Percentiles rank a stretch among this genome's conserved stretches.
Conservation (phyloP, 2,113 vertebrate species). For the Aphelocoma coerulescens region DNA sequence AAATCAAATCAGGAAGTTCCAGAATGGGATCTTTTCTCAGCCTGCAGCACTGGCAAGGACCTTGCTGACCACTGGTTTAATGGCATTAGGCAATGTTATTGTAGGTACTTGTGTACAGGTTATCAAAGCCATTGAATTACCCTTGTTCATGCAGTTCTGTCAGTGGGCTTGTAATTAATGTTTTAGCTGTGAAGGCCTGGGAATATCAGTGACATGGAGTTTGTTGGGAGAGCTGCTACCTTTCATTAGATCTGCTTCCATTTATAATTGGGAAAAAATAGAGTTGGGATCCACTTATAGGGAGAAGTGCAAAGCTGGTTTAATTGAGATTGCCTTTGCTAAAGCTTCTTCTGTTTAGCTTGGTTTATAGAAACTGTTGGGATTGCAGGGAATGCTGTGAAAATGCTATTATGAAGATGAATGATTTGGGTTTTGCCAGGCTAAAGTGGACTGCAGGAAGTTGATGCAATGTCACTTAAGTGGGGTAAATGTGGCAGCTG, state of each 20-base stretch:
- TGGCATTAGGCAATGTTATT: neutral
- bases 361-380: neutral
- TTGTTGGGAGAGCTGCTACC: neutral
- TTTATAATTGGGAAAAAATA: neutral
- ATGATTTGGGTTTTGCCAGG: neutral
- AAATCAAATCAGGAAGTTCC: neutral
- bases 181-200: neutral
- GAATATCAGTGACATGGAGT: neutral
- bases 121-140: neutral
- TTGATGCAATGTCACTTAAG: neutral
- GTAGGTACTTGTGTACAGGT: neutral
- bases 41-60: neutral
- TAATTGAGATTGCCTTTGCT: neutral
- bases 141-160: neutral
- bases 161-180: neutral
- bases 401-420: neutral
- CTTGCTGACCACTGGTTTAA: neutral
- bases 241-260: neutral
- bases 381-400: neutral
- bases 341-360: neutral
- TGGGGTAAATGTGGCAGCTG: conserved; percentile 12
- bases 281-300: neutral
- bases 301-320: neutral
- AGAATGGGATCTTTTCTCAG: neutral
- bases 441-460: neutral